These are phyloP conservation scores for Synanthedon formicaeformis DNA, from an alignment of 2,888 invertebrate genomes.

Conservation along the genomic window DNA sequence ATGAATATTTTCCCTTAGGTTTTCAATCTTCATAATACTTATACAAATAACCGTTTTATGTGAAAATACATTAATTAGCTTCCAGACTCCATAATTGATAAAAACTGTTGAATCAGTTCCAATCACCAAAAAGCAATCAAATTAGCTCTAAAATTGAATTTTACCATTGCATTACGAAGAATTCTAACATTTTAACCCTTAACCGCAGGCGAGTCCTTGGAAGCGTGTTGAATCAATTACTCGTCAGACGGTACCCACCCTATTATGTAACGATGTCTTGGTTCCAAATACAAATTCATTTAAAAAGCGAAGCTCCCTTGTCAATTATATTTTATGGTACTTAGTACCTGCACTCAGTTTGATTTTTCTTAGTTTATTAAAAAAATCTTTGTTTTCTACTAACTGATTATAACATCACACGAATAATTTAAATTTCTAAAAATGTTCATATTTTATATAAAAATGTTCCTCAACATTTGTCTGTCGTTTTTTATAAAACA, in stretches of 20 bases:
- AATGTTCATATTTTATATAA: not conserved
- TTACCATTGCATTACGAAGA: constrained; percentile 24
- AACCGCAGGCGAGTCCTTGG: constrained; percentile 23
- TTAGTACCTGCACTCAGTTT: no score
- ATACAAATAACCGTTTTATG: no score
- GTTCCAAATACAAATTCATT: constrained; percentile 24
- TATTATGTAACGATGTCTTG: constrained; percentile 28
- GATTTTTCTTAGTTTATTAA: not conserved
- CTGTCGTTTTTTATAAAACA: no score
- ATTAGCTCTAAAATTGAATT: constrained; percentile 33
- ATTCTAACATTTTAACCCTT: constrained; percentile 24
- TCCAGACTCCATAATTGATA: constrained; percentile 10
- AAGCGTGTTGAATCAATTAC: constrained; percentile 52
- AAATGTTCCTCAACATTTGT: no score
- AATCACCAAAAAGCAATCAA: no score
- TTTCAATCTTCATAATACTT: no score
- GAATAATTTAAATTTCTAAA: not conserved
- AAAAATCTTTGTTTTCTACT: not conserved
- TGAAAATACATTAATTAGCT: constrained; percentile 13
- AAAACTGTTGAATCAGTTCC: constrained; percentile 7
- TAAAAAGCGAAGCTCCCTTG: constrained; percentile 7
- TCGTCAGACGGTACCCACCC: constrained; percentile 13
- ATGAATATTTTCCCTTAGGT: no score
- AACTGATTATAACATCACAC: not conserved
- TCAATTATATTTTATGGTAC: not conserved